These are phyloP conservation scores for Ceratitis capitata DNA, from an alignment of 1,140 invertebrate genomes.

Conservation along the genomic window DNA sequence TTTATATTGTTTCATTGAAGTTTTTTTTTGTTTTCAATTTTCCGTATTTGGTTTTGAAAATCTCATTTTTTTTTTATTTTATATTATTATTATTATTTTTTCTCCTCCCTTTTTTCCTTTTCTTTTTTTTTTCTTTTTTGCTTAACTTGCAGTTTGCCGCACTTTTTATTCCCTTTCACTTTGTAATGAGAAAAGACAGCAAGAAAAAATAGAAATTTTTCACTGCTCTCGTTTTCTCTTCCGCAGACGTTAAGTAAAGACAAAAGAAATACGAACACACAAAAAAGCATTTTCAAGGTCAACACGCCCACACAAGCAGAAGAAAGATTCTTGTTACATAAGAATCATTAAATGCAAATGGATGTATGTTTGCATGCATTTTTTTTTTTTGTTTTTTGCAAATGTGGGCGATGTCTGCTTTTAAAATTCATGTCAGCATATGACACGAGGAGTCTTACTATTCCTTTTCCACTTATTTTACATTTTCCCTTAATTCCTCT, in stretches of 20 bases:
- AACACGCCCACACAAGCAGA: not conserved
- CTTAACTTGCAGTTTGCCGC: too few species aligned
- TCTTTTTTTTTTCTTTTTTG: too few species aligned
- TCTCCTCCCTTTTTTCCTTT: too few species aligned
- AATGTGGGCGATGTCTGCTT: not conserved
- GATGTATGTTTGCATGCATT: not conserved
- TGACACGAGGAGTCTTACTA: not conserved
- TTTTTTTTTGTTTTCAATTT: too few species aligned
- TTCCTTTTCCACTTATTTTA: not conserved
- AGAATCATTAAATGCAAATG: not conserved
- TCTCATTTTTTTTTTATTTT: too few species aligned
- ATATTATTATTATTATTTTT: too few species aligned
- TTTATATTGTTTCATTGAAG: too few species aligned
- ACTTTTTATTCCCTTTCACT: too few species aligned
- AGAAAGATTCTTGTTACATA: not conserved
- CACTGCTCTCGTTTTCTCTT: not conserved
- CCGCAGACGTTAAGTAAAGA: not conserved
- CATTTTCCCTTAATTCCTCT: not conserved
- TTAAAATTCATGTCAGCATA: not conserved
- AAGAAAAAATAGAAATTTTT: not conserved
- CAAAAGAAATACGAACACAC: not conserved
- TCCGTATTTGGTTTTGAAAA: too few species aligned
- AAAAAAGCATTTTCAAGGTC: conserved; percentile 1
- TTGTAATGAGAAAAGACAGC: too few species aligned
- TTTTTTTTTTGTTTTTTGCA: not conserved